Percentiles rank a stretch among this genome's conserved stretches.
These are phyloP conservation scores for Heliconius ismenius DNA, from an alignment of 2,888 invertebrate species.

Conservation along the genomic window DNA sequence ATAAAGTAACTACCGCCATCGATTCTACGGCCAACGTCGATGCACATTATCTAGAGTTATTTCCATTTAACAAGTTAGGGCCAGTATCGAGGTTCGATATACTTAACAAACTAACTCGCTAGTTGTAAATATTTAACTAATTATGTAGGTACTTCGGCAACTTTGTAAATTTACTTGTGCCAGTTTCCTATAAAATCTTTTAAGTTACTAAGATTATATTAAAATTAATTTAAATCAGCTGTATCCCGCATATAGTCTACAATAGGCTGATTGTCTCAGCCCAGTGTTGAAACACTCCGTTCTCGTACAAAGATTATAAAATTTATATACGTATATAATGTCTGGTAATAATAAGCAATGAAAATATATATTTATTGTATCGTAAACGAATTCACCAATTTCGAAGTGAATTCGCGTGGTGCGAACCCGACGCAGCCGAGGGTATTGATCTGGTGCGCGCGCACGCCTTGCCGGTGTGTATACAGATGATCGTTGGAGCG, in stretches of 20 bases:
- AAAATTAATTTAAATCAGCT: too few relatives aligned
- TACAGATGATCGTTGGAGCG: slow-evolving; percentile 72
- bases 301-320: neutral
- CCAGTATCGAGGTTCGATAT: slow-evolving; percentile 11
- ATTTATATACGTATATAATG: too few relatives aligned
- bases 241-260: too few relatives aligned
- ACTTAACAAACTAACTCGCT: slow-evolving; percentile 17
- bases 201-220: neutral
- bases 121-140: neutral
- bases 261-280: too few relatives aligned
- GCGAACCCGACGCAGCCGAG: slow-evolving; percentile 71
- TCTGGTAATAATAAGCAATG: slow-evolving; percentile 8
- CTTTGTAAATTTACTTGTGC: slow-evolving; percentile 14
- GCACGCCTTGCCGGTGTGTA: slow-evolving; percentile 74
- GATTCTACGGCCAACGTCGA: slow-evolving; percentile 50
- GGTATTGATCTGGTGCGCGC: slow-evolving; percentile 80
- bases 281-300: too few relatives aligned
- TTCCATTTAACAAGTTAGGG: slow-evolving; percentile 28
- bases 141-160: slow-evolving; percentile 16
- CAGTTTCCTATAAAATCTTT: neutral
- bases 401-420: slow-evolving; percentile 68
- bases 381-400: slow-evolving; percentile 65
- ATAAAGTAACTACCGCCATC: slow-evolving; percentile 57
- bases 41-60: slow-evolving; percentile 45
- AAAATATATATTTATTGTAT: slow-evolving; percentile 38